Evolutionary conservation across 2,888 invertebrate genomes (phyloP).

Genomic region (Heterodera filipjevi): DNA sequence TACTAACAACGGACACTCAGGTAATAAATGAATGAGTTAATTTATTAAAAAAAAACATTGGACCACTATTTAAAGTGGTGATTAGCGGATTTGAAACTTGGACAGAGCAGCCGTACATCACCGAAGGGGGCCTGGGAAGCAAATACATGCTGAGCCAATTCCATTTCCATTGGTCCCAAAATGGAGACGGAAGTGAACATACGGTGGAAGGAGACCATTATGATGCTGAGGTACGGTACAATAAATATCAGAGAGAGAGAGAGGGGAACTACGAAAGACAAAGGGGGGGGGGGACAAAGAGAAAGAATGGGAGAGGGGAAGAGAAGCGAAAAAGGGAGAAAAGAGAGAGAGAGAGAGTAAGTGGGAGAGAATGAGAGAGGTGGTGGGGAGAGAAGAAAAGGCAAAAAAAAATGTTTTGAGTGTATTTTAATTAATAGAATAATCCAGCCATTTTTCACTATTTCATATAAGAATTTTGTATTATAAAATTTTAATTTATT

Average conservation of each 20-base stretch:
- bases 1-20: conserved; percentile 51
- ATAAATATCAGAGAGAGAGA: not conserved
- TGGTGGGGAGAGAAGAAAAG: too few relatives aligned
- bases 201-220: conserved; percentile 66
- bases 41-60: not conserved
- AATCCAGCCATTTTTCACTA: too few relatives aligned
- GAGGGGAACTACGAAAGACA: too few relatives aligned
- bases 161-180: conserved; percentile 68
- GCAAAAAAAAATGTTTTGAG: too few relatives aligned
- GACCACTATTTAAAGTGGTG: conserved; percentile 37
- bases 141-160: conserved; percentile 66
- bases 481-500: too few relatives aligned
- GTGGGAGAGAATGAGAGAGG: too few relatives aligned
- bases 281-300: too few relatives aligned
- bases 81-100: conserved; percentile 50
- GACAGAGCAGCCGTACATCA: conserved; percentile 49
- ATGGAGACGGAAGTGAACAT: conserved; percentile 67
- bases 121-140: conserved; percentile 23
- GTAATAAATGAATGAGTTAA: conserved; percentile 33
- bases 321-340: too few relatives aligned
- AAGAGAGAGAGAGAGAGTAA: too few relatives aligned
- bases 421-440: too few relatives aligned
- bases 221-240: conserved; percentile 65
- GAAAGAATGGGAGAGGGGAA: too few relatives aligned
- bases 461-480: too few relatives aligned